Evolutionary conservation across 2,888 invertebrate genomes (phyloP), one percentile per base, ranked within the genome.

Genomic region (Drosophila merina): DNA sequence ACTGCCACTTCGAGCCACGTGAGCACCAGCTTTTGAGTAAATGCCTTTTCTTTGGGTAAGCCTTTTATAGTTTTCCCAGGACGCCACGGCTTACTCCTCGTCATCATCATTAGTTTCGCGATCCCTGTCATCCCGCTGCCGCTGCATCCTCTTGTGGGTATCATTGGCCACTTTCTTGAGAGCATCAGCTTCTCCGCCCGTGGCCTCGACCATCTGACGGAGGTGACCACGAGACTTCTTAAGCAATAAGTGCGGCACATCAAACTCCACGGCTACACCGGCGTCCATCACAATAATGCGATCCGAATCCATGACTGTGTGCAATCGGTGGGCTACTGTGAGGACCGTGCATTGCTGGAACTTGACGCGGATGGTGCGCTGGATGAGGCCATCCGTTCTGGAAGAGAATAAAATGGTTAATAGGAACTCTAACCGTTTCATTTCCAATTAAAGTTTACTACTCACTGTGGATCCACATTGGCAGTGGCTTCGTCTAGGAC

Each of bases 291-390:
- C 97, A 89, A 98, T 93, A 14, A 97, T 95, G 68, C 95, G 94
- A 92, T 97, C 97, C 0, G 96, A 97, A 91, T 98, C 98, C 95
- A 98, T 97, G 72, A 98, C 96, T 0, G 98, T 98, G 90, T 98
- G 95, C 30, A 98, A 93, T 44, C 98, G 94, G 92, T 98, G 98
- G 4, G 98, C 98, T 36, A 98, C 97, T 0, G 97, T 98, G 42
- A 98, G 92, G 7, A 98, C 97, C 0, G 97, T 97, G 91, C 97
- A 97, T 20, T 95, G 92, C 10, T 93, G 93, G 89, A 98, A 98
- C 86, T 96, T 95, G 42, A 93, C 93, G 59, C 97, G 93, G 60
- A 98, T 97, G 0, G 97, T 96, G 88, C 93, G 93, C 91, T 97
- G 97, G 83, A 97, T 97, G 63, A 97, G 93, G 49, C 94, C 94